Base-by-base conservation (phyloP, 2,888 invertebrate species). In the Bimastos eiseni region DNA sequence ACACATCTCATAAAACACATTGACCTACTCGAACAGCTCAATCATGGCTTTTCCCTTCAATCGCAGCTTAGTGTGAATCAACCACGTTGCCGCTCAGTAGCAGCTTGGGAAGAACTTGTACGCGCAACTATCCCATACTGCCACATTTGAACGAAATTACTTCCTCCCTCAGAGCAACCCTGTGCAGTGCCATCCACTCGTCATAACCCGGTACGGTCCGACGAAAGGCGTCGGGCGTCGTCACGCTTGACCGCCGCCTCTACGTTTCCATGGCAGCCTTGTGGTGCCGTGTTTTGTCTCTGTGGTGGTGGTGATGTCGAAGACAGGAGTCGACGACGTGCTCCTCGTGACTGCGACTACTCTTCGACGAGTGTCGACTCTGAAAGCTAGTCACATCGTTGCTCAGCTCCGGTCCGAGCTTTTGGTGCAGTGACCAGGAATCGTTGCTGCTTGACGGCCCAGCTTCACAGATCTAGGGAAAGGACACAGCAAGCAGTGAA, bases 261-360 rank as follows among this genome's bases (percentile, higher is more conserved):
- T 86, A 86, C 86, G 86, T 86, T 24, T 86, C 86, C 86, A 86
- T 86, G 6, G 30, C 86, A 21, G 86, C 86, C 37, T 86, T 86
- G 36, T 86, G 86, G 86, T 86, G 86, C 86, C 86, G 86, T 34
- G 86, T 86, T 86, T 86, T 86, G 86, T 86, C 86, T 37, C n/a
- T 34, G 86, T 33, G 86, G 34, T 84, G 84, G 84, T 84, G 84
- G 34, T 36, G 49, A 24, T 49, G 86, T 24, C 34, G 86, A 24
- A 36, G 86, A 37, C 86, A 86, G 86, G 86, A 37, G 36, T 86
- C 86, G 36, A 36, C 86, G 36, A 84, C 84, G 34, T 86, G 86
- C 36, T 34, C 37, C 11, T 86, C 86, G 34, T 37, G 86, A 33
- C 36, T 15, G 2, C 36, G 36, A 86, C 86, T 86, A 21, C 86